phyloP scores from a whole-genome alignment of 2,797 vertebrate genomes.

The Sebastes diaconus region DNA sequence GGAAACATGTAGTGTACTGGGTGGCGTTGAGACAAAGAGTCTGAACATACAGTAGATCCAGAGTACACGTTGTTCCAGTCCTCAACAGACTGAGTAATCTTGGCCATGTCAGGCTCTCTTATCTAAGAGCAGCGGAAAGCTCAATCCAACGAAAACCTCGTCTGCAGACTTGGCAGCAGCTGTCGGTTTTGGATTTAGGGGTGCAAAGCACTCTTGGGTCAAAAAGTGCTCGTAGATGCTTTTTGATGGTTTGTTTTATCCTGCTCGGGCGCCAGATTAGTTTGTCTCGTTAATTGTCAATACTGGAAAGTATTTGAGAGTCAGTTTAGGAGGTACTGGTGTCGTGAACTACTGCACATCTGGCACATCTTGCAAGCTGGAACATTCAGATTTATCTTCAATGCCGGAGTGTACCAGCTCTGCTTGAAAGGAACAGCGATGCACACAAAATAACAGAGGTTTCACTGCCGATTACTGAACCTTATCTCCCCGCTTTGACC shows the following conservation, averaged over 20 bases:
- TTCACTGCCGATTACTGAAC: conserved; percentile 41
- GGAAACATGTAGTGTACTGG: conserved; percentile 11
- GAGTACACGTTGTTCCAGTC: conserved; percentile 63
- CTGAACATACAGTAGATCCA: conserved; percentile 44
- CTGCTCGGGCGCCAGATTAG: conserved; percentile 9
- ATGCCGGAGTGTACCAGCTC: neutral
- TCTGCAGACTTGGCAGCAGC: conserved; percentile 50
- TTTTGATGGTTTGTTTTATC: conserved; percentile 31
- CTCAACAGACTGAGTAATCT: conserved; percentile 50
- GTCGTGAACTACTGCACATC: conserved; percentile 40
- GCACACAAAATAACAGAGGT: conserved; percentile 10
- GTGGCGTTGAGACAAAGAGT: conserved; percentile 31
- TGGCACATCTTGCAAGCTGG: conserved; percentile 14
- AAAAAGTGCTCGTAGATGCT: conserved; percentile 5
- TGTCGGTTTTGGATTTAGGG: conserved; percentile 19
- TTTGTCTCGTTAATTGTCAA: conserved; percentile 1
- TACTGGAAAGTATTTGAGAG: conserved; percentile 9
- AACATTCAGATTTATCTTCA: conserved; percentile 20
- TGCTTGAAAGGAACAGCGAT: conserved; percentile 1
- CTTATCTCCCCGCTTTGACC: conserved; percentile 53
- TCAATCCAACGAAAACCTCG: conserved; percentile 57
- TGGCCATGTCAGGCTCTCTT: conserved; percentile 58
- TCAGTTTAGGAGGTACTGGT: neutral
- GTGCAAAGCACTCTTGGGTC: conserved; percentile 31
- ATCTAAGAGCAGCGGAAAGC: conserved; percentile 48